phyloP scores from a whole-genome alignment of 2,113 vertebrate species.

The Chionis minor region DNA sequence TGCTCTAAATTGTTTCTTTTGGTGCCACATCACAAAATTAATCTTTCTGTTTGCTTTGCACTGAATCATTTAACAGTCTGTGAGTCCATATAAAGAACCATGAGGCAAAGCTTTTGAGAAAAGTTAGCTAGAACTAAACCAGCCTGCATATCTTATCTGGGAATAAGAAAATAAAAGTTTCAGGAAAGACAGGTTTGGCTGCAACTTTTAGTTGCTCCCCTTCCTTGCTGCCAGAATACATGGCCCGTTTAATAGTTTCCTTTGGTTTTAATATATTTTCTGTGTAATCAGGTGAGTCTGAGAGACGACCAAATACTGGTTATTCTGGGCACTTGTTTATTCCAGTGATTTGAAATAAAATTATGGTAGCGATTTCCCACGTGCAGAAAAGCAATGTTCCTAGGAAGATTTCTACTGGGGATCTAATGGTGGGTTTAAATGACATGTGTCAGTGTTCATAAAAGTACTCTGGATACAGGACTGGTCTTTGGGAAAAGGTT shows the following conservation, averaged over 20 bases:
- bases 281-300: neutral
- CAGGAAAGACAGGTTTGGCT: neutral
- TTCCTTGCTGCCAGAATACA: neutral
- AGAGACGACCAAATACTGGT: neutral
- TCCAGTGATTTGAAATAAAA: neutral
- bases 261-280: neutral
- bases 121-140: conserved; percentile 57
- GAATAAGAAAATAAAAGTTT: conserved; percentile 61
- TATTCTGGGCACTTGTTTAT: neutral
- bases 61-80: conserved; percentile 47
- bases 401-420: neutral
- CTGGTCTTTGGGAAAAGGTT: neutral
- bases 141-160: conserved; percentile 55
- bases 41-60: conserved; percentile 72
- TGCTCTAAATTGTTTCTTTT: conserved; percentile 67
- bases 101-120: conserved; percentile 67
- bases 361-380: neutral
- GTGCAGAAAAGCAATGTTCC: neutral
- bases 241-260: neutral
- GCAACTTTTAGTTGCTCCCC: neutral
- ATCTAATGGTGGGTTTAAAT: neutral
- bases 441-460: neutral
- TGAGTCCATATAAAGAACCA: conserved; percentile 58
- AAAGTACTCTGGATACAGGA: neutral
- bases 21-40: conserved; percentile 69